Evolutionary conservation across 2,113 vertebrate species (phyloP).

Genomic region (Cyprinus carpio): DNA sequence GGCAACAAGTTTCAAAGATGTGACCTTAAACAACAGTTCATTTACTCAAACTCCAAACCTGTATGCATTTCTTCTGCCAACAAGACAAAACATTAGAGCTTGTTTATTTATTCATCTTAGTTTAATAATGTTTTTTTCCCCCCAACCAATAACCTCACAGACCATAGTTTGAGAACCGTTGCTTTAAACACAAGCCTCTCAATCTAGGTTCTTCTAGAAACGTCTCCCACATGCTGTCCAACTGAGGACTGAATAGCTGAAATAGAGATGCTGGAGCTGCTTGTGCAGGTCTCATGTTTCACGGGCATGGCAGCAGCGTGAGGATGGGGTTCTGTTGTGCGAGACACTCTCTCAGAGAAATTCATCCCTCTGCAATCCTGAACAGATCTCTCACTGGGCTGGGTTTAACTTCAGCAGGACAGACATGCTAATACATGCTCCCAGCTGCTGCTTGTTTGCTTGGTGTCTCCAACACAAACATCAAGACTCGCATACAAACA

Average conservation of each 20-base stretch:
- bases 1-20: neutral
- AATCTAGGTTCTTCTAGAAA: neutral
- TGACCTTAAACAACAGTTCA: neutral
- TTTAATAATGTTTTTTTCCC: neutral
- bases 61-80: neutral
- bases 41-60: neutral
- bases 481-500: conserved; percentile 16
- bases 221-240: conserved; percentile 4
- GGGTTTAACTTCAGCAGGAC: conserved; percentile 36
- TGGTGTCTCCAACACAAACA: conserved; percentile 46
- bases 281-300: conserved; percentile 42
- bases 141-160: neutral
- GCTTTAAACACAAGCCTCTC: neutral
- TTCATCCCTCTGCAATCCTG: conserved; percentile 24
- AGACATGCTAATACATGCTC: conserved; percentile 38
- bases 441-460: conserved; percentile 46
- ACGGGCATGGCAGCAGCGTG: conserved; percentile 12
- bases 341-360: conserved; percentile 9
- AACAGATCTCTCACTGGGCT: conserved; percentile 12
- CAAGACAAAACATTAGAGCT: neutral
- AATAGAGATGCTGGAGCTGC: conserved; percentile 36
- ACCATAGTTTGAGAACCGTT: neutral
- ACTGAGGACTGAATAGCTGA: conserved; percentile 30
- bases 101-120: neutral
- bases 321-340: conserved; percentile 22